Evolutionary conservation across 2,888 invertebrate genomes (phyloP).

Genomic region (Phyto melanocephala): DNA sequence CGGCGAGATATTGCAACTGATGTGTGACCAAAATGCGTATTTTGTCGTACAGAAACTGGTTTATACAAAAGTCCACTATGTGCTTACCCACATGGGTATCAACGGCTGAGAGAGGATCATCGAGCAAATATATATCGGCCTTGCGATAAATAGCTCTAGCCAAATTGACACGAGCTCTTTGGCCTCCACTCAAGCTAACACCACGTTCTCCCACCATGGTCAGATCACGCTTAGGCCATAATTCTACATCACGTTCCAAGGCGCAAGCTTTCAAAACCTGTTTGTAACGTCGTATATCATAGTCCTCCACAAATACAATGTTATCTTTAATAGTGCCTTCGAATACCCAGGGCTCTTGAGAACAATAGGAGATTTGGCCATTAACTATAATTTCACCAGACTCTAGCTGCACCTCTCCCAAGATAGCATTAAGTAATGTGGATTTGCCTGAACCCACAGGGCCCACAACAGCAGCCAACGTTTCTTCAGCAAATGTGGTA

Average conservation of each 20-base stretch:
- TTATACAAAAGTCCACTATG: constrained; percentile 86
- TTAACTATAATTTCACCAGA: constrained; percentile 81
- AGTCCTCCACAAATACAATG: constrained; percentile 89
- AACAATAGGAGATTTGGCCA: constrained; percentile 87
- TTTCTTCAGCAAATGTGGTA: constrained; percentile 70
- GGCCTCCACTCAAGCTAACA: constrained; percentile 86
- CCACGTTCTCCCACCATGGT: constrained; percentile 84
- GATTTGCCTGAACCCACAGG: constrained; percentile 88
- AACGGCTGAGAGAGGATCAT: constrained; percentile 88
- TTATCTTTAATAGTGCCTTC: constrained; percentile 91
- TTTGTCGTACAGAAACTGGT: constrained; percentile 81
- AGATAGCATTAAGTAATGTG: constrained; percentile 85
- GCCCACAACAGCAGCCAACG: constrained; percentile 82
- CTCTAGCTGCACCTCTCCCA: constrained; percentile 84
- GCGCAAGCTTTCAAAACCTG: constrained; percentile 82
- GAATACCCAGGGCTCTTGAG: constrained; percentile 91
- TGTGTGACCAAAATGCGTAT: constrained; percentile 86
- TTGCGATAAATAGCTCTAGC: constrained; percentile 86
- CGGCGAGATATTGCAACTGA: constrained; percentile 82
- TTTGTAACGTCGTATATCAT: constrained; percentile 80
- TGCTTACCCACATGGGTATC: constrained; percentile 87
- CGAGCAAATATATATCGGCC: constrained; percentile 86
- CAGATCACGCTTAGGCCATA: constrained; percentile 80
- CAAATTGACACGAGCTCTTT: constrained; percentile 86
- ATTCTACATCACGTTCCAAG: constrained; percentile 83